Evolutionary conservation across 2,113 vertebrate genomes (phyloP).

Genomic region (Chloropsis hardwickii): DNA sequence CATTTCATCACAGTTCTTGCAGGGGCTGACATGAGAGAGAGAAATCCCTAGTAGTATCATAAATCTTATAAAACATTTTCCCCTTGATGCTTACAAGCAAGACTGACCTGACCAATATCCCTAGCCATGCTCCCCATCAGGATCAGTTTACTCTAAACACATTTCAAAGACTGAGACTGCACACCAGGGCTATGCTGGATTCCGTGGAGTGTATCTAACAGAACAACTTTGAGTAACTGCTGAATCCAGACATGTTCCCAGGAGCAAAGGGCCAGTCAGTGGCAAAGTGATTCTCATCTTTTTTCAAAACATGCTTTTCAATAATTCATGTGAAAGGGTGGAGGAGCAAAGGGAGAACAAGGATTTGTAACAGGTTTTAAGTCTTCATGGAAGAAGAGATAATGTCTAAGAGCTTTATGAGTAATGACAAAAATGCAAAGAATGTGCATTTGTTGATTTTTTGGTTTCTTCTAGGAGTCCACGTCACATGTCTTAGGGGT

Average conservation of each 20-base stretch:
- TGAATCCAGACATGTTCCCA: background rate
- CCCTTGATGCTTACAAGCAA: background rate
- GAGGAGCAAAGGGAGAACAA: background rate
- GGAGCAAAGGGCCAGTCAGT: background rate
- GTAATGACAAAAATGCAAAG: background rate
- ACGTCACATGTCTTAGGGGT: background rate
- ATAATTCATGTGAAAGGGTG: background rate
- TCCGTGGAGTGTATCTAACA: background rate
- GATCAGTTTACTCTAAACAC: background rate
- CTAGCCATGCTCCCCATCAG: background rate
- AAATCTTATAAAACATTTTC: background rate
- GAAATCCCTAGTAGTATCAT: background rate
- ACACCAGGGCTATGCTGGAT: background rate
- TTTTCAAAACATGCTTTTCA: background rate
- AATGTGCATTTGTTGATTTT: background rate
- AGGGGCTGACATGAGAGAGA: background rate
- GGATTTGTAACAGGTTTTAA: background rate
- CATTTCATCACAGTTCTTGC: background rate
- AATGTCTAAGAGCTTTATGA: background rate
- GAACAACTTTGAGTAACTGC: background rate
- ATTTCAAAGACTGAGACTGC: background rate
- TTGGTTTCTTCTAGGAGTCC: background rate
- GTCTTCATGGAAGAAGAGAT: background rate
- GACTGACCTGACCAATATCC: background rate
- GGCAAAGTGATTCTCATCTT: background rate